A percentile compares a stretch with the other conserved stretches of the same genome.
Evolutionary conservation across 2,888 invertebrate species (phyloP).

Genomic region (Dicyrtomina minuta): DNA sequence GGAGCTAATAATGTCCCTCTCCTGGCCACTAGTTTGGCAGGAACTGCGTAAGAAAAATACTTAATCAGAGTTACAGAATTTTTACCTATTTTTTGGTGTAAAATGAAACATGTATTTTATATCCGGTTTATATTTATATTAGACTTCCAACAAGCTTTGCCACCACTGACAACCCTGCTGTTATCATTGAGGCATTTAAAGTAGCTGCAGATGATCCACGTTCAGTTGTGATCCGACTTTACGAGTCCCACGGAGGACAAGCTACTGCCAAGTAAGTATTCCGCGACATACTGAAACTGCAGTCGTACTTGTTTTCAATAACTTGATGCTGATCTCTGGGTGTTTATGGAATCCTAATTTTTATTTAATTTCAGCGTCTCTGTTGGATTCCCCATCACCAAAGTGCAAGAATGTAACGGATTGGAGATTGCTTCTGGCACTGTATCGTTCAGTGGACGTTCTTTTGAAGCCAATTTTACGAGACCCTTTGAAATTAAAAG

Average conservation of each 20-base stretch:
- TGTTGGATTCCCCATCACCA: slow-evolving; percentile 32
- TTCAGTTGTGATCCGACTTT: slow-evolving; percentile 41
- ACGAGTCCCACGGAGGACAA: slow-evolving; percentile 45
- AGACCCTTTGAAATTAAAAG: slow-evolving; percentile 46
- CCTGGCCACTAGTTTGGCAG: not conserved
- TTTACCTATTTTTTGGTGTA: not conserved
- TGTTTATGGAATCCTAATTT: not conserved
- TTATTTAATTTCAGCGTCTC: too few relatives aligned
- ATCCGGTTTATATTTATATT: not conserved
- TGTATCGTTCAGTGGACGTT: slow-evolving; percentile 14
- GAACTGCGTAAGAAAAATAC: not conserved
- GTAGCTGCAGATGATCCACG: slow-evolving; percentile 28
- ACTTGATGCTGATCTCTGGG: too few relatives aligned
- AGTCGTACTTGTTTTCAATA: slow-evolving; percentile 4
- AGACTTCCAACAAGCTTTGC: slow-evolving; percentile 40
- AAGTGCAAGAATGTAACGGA: slow-evolving; percentile 42
- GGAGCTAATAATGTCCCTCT: slow-evolving; percentile 46
- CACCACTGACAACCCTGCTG: slow-evolving; percentile 28
- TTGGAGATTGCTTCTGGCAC: slow-evolving; percentile 35
- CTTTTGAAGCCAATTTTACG: slow-evolving; percentile 34
- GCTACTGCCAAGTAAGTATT: slow-evolving; percentile 40
- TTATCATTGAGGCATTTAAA: slow-evolving; percentile 50
- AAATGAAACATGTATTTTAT: not conserved
- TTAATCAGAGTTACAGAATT: not conserved
- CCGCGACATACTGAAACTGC: not conserved